phyloP scores from a whole-genome alignment of 2,797 vertebrate species.

The Tympanoctomys barrerae region DNA sequence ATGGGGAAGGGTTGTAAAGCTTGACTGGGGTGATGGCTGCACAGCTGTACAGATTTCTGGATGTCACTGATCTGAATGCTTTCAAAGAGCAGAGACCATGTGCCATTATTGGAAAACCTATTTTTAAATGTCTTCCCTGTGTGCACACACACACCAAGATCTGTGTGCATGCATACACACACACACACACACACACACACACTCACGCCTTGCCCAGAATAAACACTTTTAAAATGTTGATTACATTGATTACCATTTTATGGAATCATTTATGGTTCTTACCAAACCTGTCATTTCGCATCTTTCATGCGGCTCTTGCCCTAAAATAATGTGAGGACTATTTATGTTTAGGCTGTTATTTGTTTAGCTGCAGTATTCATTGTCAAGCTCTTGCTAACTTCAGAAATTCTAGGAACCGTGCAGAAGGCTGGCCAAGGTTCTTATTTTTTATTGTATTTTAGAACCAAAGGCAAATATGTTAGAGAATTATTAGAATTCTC shows the following conservation, averaged over 20 bases:
- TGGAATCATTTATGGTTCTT: neutral
- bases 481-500: conserved; percentile 51
- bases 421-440: conserved; percentile 26
- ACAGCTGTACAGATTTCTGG: neutral
- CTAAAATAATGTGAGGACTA: conserved; percentile 35
- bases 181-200: neutral
- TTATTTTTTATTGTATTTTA: conserved; percentile 48
- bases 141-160: neutral
- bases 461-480: conserved; percentile 44
- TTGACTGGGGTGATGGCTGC: neutral
- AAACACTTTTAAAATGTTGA: neutral
- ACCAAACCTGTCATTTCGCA: neutral
- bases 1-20: neutral
- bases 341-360: neutral
- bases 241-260: neutral
- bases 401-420: neutral
- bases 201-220: neutral
- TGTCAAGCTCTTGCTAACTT: conserved; percentile 37
- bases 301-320: neutral
- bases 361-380: neutral
- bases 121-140: neutral
- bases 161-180: too few species aligned
- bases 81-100: neutral
- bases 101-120: neutral
- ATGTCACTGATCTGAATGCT: neutral